Conservation (phyloP, 2,888 invertebrate genomes). For the Isotomurus palustris region DNA sequence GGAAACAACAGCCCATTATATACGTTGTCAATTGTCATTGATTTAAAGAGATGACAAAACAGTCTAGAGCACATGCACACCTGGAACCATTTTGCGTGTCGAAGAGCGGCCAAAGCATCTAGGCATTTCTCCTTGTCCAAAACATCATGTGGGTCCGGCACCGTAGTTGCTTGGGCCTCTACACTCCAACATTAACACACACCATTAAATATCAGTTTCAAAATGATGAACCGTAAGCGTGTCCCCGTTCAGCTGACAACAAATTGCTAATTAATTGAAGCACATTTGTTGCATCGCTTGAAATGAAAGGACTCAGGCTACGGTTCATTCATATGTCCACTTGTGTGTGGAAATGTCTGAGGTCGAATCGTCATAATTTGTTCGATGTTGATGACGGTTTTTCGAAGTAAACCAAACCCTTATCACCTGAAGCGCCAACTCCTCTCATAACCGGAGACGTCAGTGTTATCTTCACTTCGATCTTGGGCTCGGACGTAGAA, state of each 20-base stretch:
- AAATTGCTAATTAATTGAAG: too few species aligned
- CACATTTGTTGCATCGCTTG: too few species aligned
- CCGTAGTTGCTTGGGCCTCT: constrained; percentile 48
- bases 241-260: too few species aligned
- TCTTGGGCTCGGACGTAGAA: constrained; percentile 61
- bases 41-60: constrained; percentile 16
- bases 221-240: too few species aligned
- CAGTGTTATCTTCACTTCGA: constrained; percentile 78
- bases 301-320: too few species aligned
- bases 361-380: constrained; percentile 26
- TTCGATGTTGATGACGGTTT: background rate
- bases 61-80: constrained; percentile 59
- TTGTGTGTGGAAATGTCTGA: constrained; percentile 44
- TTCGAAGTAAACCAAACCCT: too few species aligned
- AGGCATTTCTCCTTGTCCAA: constrained; percentile 99
- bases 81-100: constrained; percentile 99
- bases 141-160: constrained; percentile 74
- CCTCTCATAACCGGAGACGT: constrained; percentile 92
- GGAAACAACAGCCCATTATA: too few species aligned
- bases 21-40: background rate
- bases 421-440: constrained; percentile 52
- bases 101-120: constrained; percentile 98
- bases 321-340: constrained; percentile 17
- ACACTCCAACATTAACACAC: constrained; percentile 46
- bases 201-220: constrained; percentile 31